Evolutionary conservation across 1,140 invertebrate genomes (phyloP).

Genomic region (Drosophila gunungcola): DNA sequence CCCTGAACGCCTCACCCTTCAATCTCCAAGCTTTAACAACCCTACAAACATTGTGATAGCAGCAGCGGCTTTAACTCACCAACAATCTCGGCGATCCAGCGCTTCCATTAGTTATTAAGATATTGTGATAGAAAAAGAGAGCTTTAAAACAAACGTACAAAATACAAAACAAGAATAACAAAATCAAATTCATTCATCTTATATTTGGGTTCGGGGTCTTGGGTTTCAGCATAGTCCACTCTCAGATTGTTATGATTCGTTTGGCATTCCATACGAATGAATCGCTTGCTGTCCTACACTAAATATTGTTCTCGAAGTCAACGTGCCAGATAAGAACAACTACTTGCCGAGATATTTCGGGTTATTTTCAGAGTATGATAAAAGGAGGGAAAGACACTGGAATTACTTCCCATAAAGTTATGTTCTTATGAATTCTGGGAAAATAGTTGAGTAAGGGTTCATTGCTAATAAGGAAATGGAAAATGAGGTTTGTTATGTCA

Average conservation of each 20-base stretch:
- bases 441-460: slow-evolving; percentile 5
- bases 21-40: slow-evolving; percentile 67
- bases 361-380: slow-evolving; percentile 23
- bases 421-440: background rate
- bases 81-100: slow-evolving; percentile 72
- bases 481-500: too few species aligned
- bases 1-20: background rate
- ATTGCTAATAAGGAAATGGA: background rate
- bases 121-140: slow-evolving; percentile 76
- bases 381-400: slow-evolving; percentile 20
- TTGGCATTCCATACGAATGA: slow-evolving; percentile 26
- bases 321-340: slow-evolving; percentile 28
- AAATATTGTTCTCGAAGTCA: slow-evolving; percentile 18
- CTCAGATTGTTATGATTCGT: slow-evolving; percentile 23
- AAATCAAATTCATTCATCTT: slow-evolving; percentile 57
- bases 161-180: slow-evolving; percentile 51
- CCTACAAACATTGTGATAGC: slow-evolving; percentile 72
- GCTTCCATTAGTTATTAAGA: slow-evolving; percentile 77
- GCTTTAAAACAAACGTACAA: slow-evolving; percentile 67
- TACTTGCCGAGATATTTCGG: slow-evolving; percentile 4
- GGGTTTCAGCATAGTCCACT: slow-evolving; percentile 16
- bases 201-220: slow-evolving; percentile 37
- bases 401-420: slow-evolving; percentile 3
- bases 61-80: slow-evolving; percentile 51
- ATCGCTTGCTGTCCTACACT: slow-evolving; percentile 7